These are phyloP conservation scores for Pomacea maculata DNA, from an alignment of 1,140 invertebrate genomes.

Conservation along the genomic window DNA sequence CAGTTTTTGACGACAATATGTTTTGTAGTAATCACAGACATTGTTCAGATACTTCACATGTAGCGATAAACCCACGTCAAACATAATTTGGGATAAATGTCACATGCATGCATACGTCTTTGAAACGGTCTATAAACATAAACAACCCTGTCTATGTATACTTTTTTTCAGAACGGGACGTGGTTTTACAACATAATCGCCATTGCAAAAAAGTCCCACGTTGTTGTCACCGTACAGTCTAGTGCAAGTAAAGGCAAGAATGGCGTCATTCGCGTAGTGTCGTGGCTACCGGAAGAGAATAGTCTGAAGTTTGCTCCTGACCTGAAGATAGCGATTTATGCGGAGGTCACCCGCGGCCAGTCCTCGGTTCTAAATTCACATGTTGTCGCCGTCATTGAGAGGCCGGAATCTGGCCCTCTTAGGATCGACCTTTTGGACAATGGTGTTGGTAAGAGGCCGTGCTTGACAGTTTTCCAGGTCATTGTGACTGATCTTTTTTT, in stretches of 20 bases:
- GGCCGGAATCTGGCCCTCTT: slow-evolving; percentile 22
- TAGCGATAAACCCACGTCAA: no score
- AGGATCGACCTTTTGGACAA: slow-evolving; percentile 25
- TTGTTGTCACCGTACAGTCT: slow-evolving; percentile 30
- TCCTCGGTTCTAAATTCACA: slow-evolving; percentile 31
- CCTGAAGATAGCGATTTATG: slow-evolving; percentile 27
- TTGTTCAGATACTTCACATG: no score
- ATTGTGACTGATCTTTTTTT: no score
- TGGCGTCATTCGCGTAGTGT: slow-evolving; percentile 18
- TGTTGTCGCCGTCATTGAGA: slow-evolving; percentile 29
- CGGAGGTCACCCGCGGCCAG: slow-evolving; percentile 25
- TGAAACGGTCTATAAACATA: no score
- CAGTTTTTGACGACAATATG: no score
- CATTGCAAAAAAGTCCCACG: slow-evolving; percentile 11
- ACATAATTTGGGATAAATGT: no score
- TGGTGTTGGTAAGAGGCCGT: slow-evolving; percentile 26
- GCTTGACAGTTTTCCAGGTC: no score
- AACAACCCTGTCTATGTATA: no score
- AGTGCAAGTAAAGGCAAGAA: slow-evolving; percentile 2
- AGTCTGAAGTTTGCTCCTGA: slow-evolving; percentile 24
- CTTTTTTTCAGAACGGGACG: neutral
- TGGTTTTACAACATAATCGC: slow-evolving; percentile 31
- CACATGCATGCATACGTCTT: no score
- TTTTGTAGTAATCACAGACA: no score
- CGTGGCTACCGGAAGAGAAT: slow-evolving; percentile 21